Conservation (phyloP, 2,797 vertebrate genomes). For the Myripristis jacobus region DNA sequence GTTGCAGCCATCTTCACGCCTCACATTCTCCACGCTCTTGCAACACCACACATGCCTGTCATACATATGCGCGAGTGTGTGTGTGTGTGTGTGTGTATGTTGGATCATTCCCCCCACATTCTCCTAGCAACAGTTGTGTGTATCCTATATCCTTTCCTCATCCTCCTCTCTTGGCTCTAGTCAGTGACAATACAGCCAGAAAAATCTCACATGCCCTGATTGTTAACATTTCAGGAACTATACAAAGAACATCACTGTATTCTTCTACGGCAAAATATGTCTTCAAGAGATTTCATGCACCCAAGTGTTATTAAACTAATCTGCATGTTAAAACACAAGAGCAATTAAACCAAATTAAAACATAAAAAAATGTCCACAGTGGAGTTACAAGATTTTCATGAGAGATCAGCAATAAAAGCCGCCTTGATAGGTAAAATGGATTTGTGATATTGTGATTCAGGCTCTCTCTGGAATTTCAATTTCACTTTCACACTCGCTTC, state of each 20-base stretch:
- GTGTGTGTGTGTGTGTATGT: conserved; percentile 15
- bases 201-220: background rate
- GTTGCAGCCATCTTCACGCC: conserved; percentile 64
- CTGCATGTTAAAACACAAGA: background rate
- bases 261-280: background rate
- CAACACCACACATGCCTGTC: conserved; percentile 66
- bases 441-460: conserved; percentile 47
- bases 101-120: conserved; percentile 2
- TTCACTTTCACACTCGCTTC: conserved; percentile 45
- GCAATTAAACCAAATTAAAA: background rate
- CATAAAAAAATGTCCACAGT: conserved; percentile 23
- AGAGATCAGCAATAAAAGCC: conserved; percentile 38
- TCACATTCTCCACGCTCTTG: conserved; percentile 69
- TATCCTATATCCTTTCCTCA: no score
- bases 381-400: conserved; percentile 38
- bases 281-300: background rate
- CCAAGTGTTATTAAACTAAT: background rate
- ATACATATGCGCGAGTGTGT: conserved; percentile 54
- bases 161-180: background rate
- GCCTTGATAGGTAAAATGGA: conserved; percentile 63
- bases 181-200: background rate
- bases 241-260: background rate
- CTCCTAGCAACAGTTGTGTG: no score
- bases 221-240: background rate
- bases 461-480: conserved; percentile 50